phyloP scores from a whole-genome alignment of 1,140 invertebrate genomes.

The Drosophila quadrilineata region DNA sequence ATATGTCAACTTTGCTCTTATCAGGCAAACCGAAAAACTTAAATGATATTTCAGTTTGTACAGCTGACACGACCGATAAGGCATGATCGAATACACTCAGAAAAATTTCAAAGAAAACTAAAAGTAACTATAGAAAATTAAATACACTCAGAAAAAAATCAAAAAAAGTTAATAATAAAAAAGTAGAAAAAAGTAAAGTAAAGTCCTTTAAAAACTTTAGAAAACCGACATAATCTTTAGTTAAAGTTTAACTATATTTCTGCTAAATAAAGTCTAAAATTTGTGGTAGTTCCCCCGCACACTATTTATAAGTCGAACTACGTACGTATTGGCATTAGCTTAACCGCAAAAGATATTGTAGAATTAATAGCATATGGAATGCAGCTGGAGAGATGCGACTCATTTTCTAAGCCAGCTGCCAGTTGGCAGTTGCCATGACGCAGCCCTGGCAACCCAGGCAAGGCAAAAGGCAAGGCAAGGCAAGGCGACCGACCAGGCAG shows the following conservation, averaged over 20 bases:
- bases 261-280: no score
- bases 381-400: conserved; percentile 1
- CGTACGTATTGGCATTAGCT: not conserved
- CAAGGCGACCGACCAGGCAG: conserved; percentile 44
- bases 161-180: conserved; percentile 21
- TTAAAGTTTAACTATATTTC: no score
- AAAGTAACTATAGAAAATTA: not conserved
- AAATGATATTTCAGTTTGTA: conserved; percentile 64
- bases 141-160: not conserved
- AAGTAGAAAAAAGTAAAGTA: no score
- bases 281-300: not conserved
- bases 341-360: conserved; percentile 1
- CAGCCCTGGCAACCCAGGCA: conserved; percentile 39
- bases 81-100: conserved; percentile 12
- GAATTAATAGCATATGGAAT: not conserved
- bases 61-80: conserved; percentile 53
- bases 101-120: not conserved
- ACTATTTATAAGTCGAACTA: no score
- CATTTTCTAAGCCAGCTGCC: not conserved
- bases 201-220: not conserved
- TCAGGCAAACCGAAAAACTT: conserved; percentile 56
- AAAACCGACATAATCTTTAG: not conserved
- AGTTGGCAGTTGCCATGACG: conserved; percentile 25
- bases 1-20: conserved; percentile 36
- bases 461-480: conserved; percentile 31